Evolutionary conservation across 1,140 invertebrate species (phyloP).

Genomic region (Augochlora pura): DNA sequence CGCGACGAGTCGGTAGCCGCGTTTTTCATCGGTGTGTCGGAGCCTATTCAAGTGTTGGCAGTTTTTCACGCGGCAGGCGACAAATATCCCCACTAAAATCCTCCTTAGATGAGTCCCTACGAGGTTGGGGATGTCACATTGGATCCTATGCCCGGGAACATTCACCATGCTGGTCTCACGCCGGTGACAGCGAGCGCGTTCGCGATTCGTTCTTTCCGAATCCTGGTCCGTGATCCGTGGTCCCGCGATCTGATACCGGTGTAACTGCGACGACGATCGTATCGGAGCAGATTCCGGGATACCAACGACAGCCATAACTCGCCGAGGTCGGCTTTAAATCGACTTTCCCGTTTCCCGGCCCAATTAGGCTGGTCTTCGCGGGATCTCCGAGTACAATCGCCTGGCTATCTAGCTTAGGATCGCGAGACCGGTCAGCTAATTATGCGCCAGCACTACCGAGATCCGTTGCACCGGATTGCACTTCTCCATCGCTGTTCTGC

Average conservation of each 20-base stretch:
- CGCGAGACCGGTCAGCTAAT: neutral
- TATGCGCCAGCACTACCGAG: neutral
- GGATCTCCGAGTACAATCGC: neutral
- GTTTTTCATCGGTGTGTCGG: conserved; percentile 69
- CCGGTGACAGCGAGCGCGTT: conserved; percentile 59
- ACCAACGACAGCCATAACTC: neutral
- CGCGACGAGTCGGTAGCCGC: conserved; percentile 63
- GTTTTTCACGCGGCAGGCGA: conserved; percentile 72
- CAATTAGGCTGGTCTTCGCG: neutral
- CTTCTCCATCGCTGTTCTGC: too few species aligned
- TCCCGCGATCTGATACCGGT: neutral
- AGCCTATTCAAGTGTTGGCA: conserved; percentile 72
- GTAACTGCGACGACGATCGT: neutral
- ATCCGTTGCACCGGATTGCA: neutral
- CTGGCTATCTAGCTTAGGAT: neutral
- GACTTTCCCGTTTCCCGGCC: neutral
- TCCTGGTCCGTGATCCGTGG: neutral
- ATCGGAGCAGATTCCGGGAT: neutral
- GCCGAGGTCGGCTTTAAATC: neutral
- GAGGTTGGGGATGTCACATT: conserved; percentile 69
- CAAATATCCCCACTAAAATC: conserved; percentile 73
- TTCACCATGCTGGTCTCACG: conserved; percentile 68
- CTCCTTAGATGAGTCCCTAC: conserved; percentile 71
- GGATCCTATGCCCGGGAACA: conserved; percentile 59
- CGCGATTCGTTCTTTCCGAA: too few species aligned